Evolutionary conservation across 1,140 invertebrate genomes (phyloP), one percentile per base, ranked within the genome.

Genomic region (Nilaparvata lugens): DNA sequence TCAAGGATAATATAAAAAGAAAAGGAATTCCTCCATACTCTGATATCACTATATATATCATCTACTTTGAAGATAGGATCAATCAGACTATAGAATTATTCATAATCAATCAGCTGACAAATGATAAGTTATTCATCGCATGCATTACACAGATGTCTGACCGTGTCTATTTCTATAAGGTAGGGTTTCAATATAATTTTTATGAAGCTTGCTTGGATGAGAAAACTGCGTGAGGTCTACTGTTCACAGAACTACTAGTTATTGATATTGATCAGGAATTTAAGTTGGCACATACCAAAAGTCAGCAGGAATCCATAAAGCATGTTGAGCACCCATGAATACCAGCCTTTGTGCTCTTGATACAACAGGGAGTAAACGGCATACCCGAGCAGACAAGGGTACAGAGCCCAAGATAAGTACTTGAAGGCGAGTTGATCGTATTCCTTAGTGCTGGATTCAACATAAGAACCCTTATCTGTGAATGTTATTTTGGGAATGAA

Each of bases 321-420:
- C 89, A 99, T 97, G 68, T 86, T 89, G 0, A 98, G 78, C 14
- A 96, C 78, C 73, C 93, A 97, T 72, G 81, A 89, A 73, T 98
- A 98, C 97, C 97, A 99, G 65, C 97, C 95, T 75, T 93, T 97
- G 73, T 99, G 97, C 73, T 99, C 97, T 56, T 91, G 80, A 74
- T 99, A 99, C 35, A 98, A 73, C n/a, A 99, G 74, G 0, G 96
- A 98, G 74, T 99, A 99, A 52, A 97, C 78, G 19, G 91, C 89
- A 75, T 99, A 99, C 31, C 91, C 87, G 45, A 85, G 79, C 6
- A 99, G 76, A 21, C 99, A 79, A 14, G 97, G 97, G 72, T 95
- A 99, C 59, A 98, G 82, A 0, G 85, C 82, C 93, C 95, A 97
- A 0, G 95, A 97, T 56, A 99, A 78, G 75, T 99, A 99, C 64